These are phyloP conservation scores for Caenorhabditis elegans DNA, from an alignment of 1,140 invertebrate species.

Conservation along the genomic window DNA sequence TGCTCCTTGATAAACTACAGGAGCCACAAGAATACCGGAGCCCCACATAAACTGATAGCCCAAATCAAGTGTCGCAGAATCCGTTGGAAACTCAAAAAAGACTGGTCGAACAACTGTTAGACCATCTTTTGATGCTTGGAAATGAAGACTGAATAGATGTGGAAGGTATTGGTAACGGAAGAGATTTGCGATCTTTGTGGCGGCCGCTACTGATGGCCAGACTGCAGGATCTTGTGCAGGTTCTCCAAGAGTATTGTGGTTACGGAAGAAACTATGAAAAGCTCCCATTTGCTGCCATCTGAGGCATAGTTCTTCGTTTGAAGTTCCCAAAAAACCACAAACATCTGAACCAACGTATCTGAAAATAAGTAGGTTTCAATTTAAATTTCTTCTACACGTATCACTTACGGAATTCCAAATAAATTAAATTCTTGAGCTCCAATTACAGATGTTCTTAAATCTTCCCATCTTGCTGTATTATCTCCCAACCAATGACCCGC, in stretches of 20 bases:
- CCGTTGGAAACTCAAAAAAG: constrained; percentile 48
- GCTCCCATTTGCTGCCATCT: constrained; percentile 65
- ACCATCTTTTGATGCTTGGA: constrained; percentile 31
- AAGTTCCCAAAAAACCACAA: constrained; percentile 67
- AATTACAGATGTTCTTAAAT: constrained; percentile 68
- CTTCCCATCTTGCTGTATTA: constrained; percentile 69
- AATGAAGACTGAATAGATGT: constrained; percentile 57
- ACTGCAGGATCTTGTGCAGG: constrained; percentile 58
- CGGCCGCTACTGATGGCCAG: constrained; percentile 61
- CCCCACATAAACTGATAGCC: constrained; percentile 51
- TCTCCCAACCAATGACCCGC: constrained; percentile 91
- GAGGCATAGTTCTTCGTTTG: constrained; percentile 66
- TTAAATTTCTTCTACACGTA: too few relatives aligned
- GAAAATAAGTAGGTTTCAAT: neutral
- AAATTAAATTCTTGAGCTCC: constrained; percentile 52
- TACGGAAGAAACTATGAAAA: constrained; percentile 71
- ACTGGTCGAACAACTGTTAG: constrained; percentile 36
- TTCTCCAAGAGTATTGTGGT: constrained; percentile 53
- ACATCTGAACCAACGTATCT: constrained; percentile 67
- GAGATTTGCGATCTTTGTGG: constrained; percentile 58
- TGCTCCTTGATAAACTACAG: constrained; percentile 43
- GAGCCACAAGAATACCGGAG: constrained; percentile 41
- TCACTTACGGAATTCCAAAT: constrained; percentile 44
- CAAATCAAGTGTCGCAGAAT: constrained; percentile 34
- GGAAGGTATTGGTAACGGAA: constrained; percentile 64